Percentiles rank a stretch among this genome's conserved stretches.
These are phyloP conservation scores for Azorinus chamasolen DNA, from an alignment of 2,888 invertebrate genomes.

Conservation along the genomic window DNA sequence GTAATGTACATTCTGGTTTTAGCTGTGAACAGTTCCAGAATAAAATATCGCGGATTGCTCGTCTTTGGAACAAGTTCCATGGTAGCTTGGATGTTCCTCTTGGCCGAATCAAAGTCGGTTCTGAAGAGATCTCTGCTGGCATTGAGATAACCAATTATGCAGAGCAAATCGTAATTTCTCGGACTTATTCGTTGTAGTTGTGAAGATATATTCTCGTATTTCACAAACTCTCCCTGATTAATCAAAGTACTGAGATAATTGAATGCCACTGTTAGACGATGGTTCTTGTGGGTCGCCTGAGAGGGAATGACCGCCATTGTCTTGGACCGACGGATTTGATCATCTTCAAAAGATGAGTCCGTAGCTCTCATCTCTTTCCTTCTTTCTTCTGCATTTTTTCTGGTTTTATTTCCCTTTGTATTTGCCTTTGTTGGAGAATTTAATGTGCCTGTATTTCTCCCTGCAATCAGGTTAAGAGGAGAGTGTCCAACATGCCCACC, in stretches of 20 bases:
- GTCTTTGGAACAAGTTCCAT: conserved; percentile 61
- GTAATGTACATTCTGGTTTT: conserved; percentile 68
- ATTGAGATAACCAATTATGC: conserved; percentile 61
- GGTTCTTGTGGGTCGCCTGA: too few species aligned
- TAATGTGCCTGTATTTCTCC: too few species aligned
- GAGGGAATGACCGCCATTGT: too few species aligned
- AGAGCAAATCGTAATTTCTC: conserved; percentile 53
- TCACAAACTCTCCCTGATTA: conserved; percentile 63
- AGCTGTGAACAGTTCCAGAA: conserved; percentile 63
- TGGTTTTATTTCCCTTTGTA: too few species aligned
- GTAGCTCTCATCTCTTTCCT: too few species aligned
- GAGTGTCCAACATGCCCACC: too few species aligned
- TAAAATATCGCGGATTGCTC: conserved; percentile 64
- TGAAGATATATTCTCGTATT: conserved; percentile 48
- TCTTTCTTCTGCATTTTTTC: too few species aligned
- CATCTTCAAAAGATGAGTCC: too few species aligned
- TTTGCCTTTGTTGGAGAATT: too few species aligned
- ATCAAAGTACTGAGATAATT: conserved; percentile 65
- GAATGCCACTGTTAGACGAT: conserved; percentile 40
- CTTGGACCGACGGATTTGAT: too few species aligned
- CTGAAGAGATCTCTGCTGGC: conserved; percentile 59
- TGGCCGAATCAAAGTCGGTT: conserved; percentile 62
- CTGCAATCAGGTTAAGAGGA: too few species aligned
- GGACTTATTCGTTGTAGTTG: conserved; percentile 28
- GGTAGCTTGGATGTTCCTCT: conserved; percentile 47